These are phyloP conservation scores for Loripinus fragilis DNA, from an alignment of 2,888 invertebrate species.

Conservation along the genomic window DNA sequence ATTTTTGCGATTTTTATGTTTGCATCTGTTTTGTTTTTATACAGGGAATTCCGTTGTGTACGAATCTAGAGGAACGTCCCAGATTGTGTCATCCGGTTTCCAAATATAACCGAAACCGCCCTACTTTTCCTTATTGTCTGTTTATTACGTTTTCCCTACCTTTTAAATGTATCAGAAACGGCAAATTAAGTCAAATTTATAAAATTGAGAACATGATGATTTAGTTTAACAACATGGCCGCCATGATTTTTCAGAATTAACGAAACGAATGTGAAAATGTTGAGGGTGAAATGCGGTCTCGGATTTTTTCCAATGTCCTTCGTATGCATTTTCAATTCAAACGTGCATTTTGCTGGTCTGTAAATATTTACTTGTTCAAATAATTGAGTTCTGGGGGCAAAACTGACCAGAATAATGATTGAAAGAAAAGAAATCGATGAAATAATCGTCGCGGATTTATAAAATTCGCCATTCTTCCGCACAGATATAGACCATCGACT, in stretches of 20 bases:
- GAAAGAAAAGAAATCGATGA: not conserved
- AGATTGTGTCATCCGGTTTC: not conserved
- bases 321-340: not conserved
- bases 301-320: not conserved
- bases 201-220: not conserved
- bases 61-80: not conserved
- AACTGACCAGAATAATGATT: too few relatives aligned
- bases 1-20: too few relatives aligned
- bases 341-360: too few relatives aligned
- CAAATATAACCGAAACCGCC: slow-evolving; percentile 19
- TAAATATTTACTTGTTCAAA: too few relatives aligned
- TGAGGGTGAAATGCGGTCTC: slow-evolving; percentile 36
- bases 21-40: too few relatives aligned
- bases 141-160: not conserved
- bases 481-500: slow-evolving; percentile 46
- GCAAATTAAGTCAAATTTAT: not conserved
- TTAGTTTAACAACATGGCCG: slow-evolving; percentile 62
- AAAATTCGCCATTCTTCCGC: slow-evolving; percentile 67
- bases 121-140: not conserved
- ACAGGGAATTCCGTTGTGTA: too few relatives aligned
- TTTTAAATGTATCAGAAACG: not conserved
- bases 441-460: slow-evolving; percentile 60
- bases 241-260: slow-evolving; percentile 46
- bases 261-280: slow-evolving; percentile 34
- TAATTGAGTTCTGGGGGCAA: too few relatives aligned